Conservation (phyloP, 2,888 invertebrate genomes). For the Lamellibrachia satsuma region DNA sequence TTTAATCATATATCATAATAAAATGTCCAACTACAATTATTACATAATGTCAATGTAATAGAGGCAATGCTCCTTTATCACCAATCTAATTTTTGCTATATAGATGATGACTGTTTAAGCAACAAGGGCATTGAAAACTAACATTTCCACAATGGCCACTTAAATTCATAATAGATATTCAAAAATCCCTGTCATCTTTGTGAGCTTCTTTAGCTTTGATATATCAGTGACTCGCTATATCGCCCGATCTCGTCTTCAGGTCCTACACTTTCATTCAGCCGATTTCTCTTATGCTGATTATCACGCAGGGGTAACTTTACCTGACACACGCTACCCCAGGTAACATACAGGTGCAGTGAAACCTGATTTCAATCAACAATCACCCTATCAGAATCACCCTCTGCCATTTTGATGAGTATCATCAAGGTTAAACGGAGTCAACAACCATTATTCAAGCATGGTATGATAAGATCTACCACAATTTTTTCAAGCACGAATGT, state of each 20-base stretch:
- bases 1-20: no score
- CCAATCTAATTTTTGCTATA: no score
- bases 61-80: no score
- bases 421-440: not conserved
- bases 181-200: not conserved
- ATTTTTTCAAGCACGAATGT: not conserved
- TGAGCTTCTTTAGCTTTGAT: not conserved
- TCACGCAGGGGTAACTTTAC: not conserved
- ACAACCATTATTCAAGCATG: not conserved
- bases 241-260: not conserved
- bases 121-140: no score
- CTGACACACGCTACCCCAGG: not conserved
- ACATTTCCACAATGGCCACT: no score
- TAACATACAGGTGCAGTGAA: not conserved
- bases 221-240: not conserved
- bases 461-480: not conserved
- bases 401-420: not conserved
- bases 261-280: not conserved
- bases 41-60: no score
- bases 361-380: not conserved
- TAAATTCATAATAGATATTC: not conserved
- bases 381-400: not conserved
- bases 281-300: not conserved
- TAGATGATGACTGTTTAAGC: no score
- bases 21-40: no score